Evolutionary conservation across 2,888 invertebrate species (phyloP), one percentile per base, ranked within the genome.

Genomic region (Pinctada fucata): DNA sequence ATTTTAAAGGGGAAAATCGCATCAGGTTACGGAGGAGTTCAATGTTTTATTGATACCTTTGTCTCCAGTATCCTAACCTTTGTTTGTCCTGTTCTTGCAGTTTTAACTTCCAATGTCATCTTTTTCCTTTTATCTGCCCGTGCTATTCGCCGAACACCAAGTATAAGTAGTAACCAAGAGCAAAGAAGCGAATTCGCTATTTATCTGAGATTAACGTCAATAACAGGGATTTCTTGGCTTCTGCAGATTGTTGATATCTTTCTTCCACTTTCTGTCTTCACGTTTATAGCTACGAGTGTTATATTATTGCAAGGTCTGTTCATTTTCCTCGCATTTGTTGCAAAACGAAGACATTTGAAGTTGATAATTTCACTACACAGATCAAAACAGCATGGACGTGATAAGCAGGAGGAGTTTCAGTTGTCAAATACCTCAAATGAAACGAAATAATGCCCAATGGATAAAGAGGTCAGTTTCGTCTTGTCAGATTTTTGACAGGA

Each of bases 241-340:
- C n/a, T 69, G 13, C 69, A 69, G 45, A 69, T 69, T 31, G 45
- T 69, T 31, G 69, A 69, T 45, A 8, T 48, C 3, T 31, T 49
- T n/a, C 6, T 69, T 3, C 47, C 47, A 8, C 6, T 69, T 5
- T 45, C 49, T 8, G 48, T 2, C 3, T 69, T 69, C 6, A 47
- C 69, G 6, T 69, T 2, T 45, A 45, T 69, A 5, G 6, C 48
- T 49, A 31, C 69, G 3, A 48, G n/a, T 48, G 0, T 69, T 13
- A 69, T 47, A 47, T 5, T 13, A 5, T 45, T 69, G 5, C 69
- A 69, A 13, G 69, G 69, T 8, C 47, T 69, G 4, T 49, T 69
- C n/a, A 49, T 69, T 8, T 69, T 69, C 48, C 69, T 69, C 4
- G 69, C 69, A 45, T 69, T 69, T 13, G 45, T 45, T 13, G 31